Evolutionary conservation across 2,888 invertebrate genomes (phyloP), one percentile per base, ranked within the genome.

Genomic region (Hipparchia semele): DNA sequence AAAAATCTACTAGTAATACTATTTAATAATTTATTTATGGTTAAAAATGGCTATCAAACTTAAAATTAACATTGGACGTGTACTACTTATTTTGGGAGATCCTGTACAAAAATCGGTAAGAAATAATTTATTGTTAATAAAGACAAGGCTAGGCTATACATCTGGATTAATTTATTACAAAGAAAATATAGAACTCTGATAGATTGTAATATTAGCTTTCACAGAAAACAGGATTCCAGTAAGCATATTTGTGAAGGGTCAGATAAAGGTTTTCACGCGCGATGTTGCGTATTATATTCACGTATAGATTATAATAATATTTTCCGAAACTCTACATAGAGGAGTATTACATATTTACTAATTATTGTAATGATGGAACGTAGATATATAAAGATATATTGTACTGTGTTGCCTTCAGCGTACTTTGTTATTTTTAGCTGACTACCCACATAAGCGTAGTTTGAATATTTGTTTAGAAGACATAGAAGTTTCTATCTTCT

Each of bases 281-380:
- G 87, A 88, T 88, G 87, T 83, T 81, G 77, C 83, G 81, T 81
- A 81, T 81, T 60, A 60, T 60, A 80, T 83, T 84, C 83, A 85
- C 81, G 82, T 86, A 90, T 89, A 91, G 87, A 90, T 84, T 88
- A 82, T 91, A 86, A 82, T 91, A 86, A 89, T 89, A 92, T 92
- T 92, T 92, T 92, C 90, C 89, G 90, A 92, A 87, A 87, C 89
- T 91, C 90, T 92, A 91, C 89, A 91, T 91, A 92, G 90, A 90
- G 88, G 89, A 89, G 89, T 88, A 88, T 85, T 78, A 78, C 77
- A 77, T 91, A 90, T 91, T 90, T 90, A 90, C 89, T 83, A 85
- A 84, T 82, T 86, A 78, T 79, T 82, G 80, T 79, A 79, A 84
- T 82, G 83, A 80, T 87, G 86, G 65, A 77, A 86, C 84, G 75